Evolutionary conservation across 1,140 invertebrate genomes (phyloP).

Genomic region (Zophobas atratus): DNA sequence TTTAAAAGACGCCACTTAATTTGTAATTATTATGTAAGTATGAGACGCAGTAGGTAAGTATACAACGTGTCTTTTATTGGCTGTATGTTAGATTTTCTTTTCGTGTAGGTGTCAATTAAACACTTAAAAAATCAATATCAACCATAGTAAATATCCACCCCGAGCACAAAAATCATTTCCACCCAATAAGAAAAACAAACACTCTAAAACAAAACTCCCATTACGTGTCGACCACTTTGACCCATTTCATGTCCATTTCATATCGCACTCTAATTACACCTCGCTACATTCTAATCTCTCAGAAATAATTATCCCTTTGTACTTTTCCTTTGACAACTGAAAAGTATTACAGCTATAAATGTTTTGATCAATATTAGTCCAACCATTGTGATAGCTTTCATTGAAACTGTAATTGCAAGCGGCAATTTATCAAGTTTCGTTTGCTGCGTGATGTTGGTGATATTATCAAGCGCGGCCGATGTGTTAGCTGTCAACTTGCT

Average conservation of each 20-base stretch:
- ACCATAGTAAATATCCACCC: too few species aligned
- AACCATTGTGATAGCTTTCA: slow-evolving; percentile 21
- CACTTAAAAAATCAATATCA: too few species aligned
- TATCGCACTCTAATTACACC: slow-evolving; percentile 12
- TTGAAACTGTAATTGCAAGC: slow-evolving; percentile 27
- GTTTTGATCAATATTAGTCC: slow-evolving; percentile 17
- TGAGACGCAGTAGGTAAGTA: too few species aligned
- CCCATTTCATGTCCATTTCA: background rate
- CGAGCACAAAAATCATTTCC: background rate
- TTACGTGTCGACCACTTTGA: background rate
- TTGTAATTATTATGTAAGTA: too few species aligned
- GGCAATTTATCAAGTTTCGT: slow-evolving; percentile 20
- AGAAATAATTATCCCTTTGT: background rate
- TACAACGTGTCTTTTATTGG: too few species aligned
- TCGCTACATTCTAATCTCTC: background rate
- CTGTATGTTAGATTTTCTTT: too few species aligned
- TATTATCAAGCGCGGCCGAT: slow-evolving; percentile 17
- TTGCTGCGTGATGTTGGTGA: slow-evolving; percentile 1
- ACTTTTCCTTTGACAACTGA: slow-evolving; percentile 10
- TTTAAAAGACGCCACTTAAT: too few species aligned
- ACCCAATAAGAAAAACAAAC: background rate
- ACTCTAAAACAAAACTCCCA: background rate
- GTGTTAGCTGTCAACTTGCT: slow-evolving; percentile 29
- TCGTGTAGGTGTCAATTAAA: too few species aligned
- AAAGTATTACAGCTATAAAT: slow-evolving; percentile 22